Conservation (phyloP, 2,113 vertebrate species). For the Sturnira hondurensis region DNA sequence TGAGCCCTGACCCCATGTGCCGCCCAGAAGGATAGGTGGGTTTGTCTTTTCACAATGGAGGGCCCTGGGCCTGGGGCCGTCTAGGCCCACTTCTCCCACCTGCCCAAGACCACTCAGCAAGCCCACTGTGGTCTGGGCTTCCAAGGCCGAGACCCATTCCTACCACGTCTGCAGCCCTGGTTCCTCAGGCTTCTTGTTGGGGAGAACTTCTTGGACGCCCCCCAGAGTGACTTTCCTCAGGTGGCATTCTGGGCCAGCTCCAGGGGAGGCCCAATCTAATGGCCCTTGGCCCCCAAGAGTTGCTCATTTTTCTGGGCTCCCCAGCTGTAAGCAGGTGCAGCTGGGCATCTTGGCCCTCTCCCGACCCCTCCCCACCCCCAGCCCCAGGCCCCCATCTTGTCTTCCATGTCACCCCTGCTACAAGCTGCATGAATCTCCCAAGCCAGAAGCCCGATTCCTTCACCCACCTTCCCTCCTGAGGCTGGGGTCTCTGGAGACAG, state of each 20-base stretch:
- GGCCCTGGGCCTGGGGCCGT: not conserved
- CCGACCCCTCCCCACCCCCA: not conserved
- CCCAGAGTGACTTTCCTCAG: not conserved
- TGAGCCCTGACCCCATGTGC: not conserved
- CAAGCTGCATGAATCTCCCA: not conserved
- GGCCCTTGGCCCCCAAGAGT: not conserved
- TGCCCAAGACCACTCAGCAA: not conserved
- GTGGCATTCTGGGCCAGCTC: not conserved
- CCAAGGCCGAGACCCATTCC: not conserved
- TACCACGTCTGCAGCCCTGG: not conserved
- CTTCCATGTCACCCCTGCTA: not conserved
- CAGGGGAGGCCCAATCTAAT: not conserved
- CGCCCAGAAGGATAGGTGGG: not conserved
- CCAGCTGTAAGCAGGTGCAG: not conserved
- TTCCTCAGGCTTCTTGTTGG: not conserved
- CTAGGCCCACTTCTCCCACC: not conserved
- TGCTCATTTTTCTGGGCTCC: not conserved
- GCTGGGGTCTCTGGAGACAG: not conserved
- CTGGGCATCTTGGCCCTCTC: not conserved
- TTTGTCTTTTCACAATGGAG: not conserved
- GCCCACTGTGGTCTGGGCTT: not conserved
- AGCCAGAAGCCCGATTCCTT: not conserved
- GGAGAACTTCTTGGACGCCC: not conserved
- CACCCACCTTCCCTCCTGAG: not conserved
- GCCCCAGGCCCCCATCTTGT: not conserved